A percentile compares a stretch with the other conserved stretches of the same genome.
Conservation (phyloP, 2,797 vertebrate species). For the Cheirogaleus major region DNA sequence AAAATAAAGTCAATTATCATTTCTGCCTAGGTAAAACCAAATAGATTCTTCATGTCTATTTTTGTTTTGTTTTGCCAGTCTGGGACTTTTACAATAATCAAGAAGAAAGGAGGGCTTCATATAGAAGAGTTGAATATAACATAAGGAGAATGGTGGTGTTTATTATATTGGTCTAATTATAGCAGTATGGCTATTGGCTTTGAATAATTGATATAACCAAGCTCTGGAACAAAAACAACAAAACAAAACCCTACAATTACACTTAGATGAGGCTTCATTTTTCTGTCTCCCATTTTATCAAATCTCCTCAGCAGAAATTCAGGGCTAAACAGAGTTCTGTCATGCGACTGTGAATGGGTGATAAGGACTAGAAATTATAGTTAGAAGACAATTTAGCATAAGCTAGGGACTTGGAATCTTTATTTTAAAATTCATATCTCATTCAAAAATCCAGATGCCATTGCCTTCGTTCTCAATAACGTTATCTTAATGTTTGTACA, state of each 20-base stretch:
- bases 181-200: not conserved
- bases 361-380: not conserved
- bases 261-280: not conserved
- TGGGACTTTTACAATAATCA: not conserved
- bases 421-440: not conserved
- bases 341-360: not conserved
- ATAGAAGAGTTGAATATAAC: not conserved
- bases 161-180: not conserved
- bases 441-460: not conserved
- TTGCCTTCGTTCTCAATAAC: not conserved
- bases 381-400: not conserved
- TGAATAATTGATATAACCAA: not conserved
- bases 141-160: not conserved
- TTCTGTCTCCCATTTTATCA: not conserved
- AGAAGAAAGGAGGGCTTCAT: not conserved
- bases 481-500: not conserved
- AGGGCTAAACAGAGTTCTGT: not conserved
- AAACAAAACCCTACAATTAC: not conserved
- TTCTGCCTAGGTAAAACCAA: not conserved
- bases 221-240: not conserved
- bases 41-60: not conserved
- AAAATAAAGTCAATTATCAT: not conserved
- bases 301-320: not conserved
- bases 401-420: not conserved
- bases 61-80: not conserved